These are phyloP conservation scores for Antheraea mylitta DNA, from an alignment of 1,140 invertebrate species.

Conservation along the genomic window DNA sequence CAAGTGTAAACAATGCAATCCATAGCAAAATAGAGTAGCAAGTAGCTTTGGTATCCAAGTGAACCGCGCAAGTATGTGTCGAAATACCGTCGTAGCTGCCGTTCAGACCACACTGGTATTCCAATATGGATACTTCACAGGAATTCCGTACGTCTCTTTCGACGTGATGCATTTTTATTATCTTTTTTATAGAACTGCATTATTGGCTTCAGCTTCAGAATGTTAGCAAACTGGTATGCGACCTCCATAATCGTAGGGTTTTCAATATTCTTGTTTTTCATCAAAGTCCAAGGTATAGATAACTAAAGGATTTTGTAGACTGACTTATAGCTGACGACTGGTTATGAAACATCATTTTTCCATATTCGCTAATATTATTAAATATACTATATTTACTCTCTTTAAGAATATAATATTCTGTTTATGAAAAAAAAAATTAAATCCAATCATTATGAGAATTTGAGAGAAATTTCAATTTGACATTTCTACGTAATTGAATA, in stretches of 20 bases:
- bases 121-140: neutral
- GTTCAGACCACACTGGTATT: neutral
- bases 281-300: no score
- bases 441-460: no score
- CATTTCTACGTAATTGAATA: neutral
- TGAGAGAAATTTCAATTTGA: neutral
- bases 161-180: neutral
- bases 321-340: no score
- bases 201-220: neutral
- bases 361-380: no score
- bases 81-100: neutral
- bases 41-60: neutral
- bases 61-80: neutral
- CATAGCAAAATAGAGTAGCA: neutral
- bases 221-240: neutral
- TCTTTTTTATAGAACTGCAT: neutral
- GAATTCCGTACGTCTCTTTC: neutral
- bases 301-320: no score
- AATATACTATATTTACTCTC: no score
- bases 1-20: neutral
- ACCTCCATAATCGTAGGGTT: no score
- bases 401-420: no score
- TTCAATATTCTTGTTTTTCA: no score
- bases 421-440: no score
- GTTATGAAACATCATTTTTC: no score